Conservation (phyloP, 2,797 vertebrate genomes). For the Neosilurus hyrtlii region DNA sequence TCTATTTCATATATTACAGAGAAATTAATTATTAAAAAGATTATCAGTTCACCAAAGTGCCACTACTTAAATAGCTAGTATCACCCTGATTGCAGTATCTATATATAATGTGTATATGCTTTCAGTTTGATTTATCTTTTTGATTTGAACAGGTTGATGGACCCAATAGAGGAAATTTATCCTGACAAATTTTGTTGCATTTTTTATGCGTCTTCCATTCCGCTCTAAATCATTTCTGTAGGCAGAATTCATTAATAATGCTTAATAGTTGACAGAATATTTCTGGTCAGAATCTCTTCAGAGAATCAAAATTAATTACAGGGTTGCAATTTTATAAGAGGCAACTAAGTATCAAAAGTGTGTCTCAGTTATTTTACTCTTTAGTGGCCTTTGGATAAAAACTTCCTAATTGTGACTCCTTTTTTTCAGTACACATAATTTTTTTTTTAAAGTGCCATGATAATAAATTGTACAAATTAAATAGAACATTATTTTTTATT, state of each 20-base stretch:
- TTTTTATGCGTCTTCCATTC: not conserved
- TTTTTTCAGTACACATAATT: not conserved
- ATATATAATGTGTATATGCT: not conserved
- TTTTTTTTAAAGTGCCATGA: not conserved
- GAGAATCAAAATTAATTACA: not conserved
- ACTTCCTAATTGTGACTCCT: not conserved
- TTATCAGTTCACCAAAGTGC: not conserved
- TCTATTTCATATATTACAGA: no score
- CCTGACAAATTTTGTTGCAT: not conserved
- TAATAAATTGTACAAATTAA: not conserved
- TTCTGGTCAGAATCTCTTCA: not conserved
- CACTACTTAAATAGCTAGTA: not conserved
- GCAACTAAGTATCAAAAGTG: not conserved
- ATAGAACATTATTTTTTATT: not conserved
- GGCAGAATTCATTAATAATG: constrained; percentile 10
- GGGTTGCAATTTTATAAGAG: not conserved
- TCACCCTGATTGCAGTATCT: not conserved
- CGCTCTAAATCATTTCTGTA: not conserved
- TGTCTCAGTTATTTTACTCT: not conserved
- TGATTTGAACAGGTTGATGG: not conserved
- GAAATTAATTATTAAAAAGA: not conserved
- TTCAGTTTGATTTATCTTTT: not conserved
- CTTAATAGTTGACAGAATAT: not conserved
- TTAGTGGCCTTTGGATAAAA: not conserved
- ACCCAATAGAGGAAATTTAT: not conserved